These are phyloP conservation scores for Autographa gamma DNA, from an alignment of 2,888 invertebrate species.

Conservation along the genomic window DNA sequence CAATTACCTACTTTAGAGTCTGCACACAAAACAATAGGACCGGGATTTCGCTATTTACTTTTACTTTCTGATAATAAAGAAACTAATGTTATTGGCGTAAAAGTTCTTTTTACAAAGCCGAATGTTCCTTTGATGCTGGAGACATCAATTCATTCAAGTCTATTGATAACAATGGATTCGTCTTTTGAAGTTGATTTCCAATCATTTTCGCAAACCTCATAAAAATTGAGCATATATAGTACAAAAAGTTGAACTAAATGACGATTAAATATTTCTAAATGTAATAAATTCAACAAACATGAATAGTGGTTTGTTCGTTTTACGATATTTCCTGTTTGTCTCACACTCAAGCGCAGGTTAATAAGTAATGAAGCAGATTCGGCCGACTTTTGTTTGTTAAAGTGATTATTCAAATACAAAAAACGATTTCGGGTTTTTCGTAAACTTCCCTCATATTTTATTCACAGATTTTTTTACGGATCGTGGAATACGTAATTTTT, in stretches of 20 bases:
- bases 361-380: constrained; percentile 87
- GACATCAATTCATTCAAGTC: constrained; percentile 71
- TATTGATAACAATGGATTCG: constrained; percentile 69
- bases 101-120: constrained; percentile 66
- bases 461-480: constrained; percentile 86
- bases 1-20: constrained; percentile 31
- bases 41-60: constrained; percentile 50
- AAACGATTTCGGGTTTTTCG: constrained; percentile 86
- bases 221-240: constrained; percentile 21
- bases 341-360: constrained; percentile 81
- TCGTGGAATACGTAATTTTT: constrained; percentile 81
- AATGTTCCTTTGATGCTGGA: constrained; percentile 68
- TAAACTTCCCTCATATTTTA: constrained; percentile 88
- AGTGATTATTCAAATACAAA: constrained; percentile 89
- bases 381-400: constrained; percentile 87
- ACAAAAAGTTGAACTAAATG: too few relatives aligned
- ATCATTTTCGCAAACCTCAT: constrained; percentile 55
- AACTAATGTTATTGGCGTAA: constrained; percentile 67
- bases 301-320: constrained; percentile 42
- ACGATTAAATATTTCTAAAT: constrained; percentile 9
- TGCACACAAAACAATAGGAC: constrained; percentile 39
- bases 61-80: constrained; percentile 64
- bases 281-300: constrained; percentile 54
- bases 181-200: constrained; percentile 71
- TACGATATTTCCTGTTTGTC: constrained; percentile 69